These are phyloP conservation scores for Malurus alboscapulatus DNA, from an alignment of 2,113 vertebrate species.

Conservation along the genomic window DNA sequence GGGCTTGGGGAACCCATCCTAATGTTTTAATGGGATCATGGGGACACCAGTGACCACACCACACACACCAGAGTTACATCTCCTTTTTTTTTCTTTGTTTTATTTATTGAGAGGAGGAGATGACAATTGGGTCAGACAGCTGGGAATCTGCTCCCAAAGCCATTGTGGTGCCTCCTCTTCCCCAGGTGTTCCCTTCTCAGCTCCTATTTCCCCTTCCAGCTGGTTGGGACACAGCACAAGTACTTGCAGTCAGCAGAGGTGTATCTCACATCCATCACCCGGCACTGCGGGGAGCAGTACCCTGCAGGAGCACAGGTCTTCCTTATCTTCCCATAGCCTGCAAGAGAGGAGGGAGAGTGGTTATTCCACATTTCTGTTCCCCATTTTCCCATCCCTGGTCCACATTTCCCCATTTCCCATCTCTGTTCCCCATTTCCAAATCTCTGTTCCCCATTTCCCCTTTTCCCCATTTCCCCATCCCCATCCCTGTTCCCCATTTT, in stretches of 20 bases:
- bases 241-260: background rate
- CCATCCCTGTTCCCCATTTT: background rate
- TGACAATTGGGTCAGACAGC: background rate
- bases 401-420: too few relatives aligned
- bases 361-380: background rate
- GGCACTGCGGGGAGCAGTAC: background rate
- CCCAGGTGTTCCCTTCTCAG: background rate
- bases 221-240: background rate
- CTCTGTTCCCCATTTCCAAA: too few relatives aligned
- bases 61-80: background rate
- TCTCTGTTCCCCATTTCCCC: background rate
- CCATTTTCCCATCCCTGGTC: too few relatives aligned
- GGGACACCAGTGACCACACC: background rate
- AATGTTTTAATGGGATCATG: rapidly evolving
- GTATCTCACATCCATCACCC: too few relatives aligned
- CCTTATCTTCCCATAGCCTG: background rate
- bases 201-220: background rate
- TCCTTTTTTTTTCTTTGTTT: background rate
- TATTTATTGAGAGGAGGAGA: background rate
- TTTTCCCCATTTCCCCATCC: too few relatives aligned
- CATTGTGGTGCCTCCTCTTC: background rate
- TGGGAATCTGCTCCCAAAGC: background rate
- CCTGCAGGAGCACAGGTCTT: background rate
- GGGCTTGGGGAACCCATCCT: background rate
- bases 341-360: background rate